Evolutionary conservation across 1,140 invertebrate genomes (phyloP), one percentile per base, ranked within the genome.

Genomic region (Nilaparvata lugens): DNA sequence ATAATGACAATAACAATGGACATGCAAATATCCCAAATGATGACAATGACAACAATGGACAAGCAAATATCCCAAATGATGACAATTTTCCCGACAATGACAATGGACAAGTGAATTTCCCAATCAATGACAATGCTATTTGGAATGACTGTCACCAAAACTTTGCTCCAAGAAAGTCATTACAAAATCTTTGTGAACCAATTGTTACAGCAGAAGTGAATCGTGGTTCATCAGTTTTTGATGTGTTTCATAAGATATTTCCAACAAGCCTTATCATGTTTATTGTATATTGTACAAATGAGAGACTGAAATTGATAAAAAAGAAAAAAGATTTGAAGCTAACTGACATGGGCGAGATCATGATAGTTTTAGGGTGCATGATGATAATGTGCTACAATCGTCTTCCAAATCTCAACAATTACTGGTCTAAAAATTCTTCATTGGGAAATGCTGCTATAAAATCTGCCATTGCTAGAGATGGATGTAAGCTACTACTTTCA

Each of bases 371-470:
- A 23, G 58, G 21, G 14, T 51, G 58, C 38, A 42, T 59, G 11
- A 13, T 59, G 43, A 16, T 59, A 13, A 59, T 59, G 43, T 59
- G 40, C 38, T 59, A 59, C 58, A 59, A 59, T 25, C 18, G 43
- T 43, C 13, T 59, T 21, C 58, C 58, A 18, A 52, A 51, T 28
- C 14, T 52, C 31, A 24, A 11, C 21, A 25, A 25, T 16, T 66
- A 64, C 52, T 66, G 61, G 62, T 66, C 64, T 40, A 19, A 56
- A 31, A 66, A 67, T 61, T 16, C 42, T 28, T 65, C 66, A 40
- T 48, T 69, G 53, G 68, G 67, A 35, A 68, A 69, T 62, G 23
- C 13, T 55, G 54, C 60, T 51, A 66, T 67, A 42, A 67, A 68
- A 45, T 45, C 42, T 45, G 58, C 35, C 14, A 54, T 66, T 54